Evolutionary conservation across 2,797 vertebrate species (phyloP), one percentile per base, ranked within the genome.

Genomic region (Netta rufina): DNA sequence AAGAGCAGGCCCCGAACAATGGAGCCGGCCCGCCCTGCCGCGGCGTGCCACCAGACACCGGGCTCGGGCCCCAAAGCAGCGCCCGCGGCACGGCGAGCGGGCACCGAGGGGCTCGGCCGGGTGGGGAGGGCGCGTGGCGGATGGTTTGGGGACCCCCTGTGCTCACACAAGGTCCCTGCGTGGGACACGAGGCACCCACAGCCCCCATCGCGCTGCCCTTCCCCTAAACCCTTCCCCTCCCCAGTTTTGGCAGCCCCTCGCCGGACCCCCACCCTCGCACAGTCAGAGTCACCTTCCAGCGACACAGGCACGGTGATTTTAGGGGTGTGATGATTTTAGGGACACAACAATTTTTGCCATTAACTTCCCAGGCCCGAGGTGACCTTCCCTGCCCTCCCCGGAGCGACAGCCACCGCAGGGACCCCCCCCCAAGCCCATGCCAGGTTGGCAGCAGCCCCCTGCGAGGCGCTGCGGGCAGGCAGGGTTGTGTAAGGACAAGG

Each of bases 401-500:
- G 47, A 39, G 6, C 33, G 47, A 84, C 38, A 78, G 66, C 56
- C 28, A 19, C 69, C 15, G 28, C 28, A 14, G 21, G 32, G 62
- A 43, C 60, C 17, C 62, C 61, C 62, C 61, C 39, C 36, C n/a
- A n/a, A 30, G 13, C 30, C 54, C 4, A 2, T 19, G 54, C 54
- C 18, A 11, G 30, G 30, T 11, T 18, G 30, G 54, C 28, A 30
- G 54, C 54, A 56, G 54, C 54, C 54, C 54, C 54, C 54, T 11
- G 54, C 11, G 30, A 32, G 54, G 54, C 54, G 30, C 14, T 5
- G 45, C 14, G 5, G 19, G 11, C 30, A 8, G 47, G 47, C 47
- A 49, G 56, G 95, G 93, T 91, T 81, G 84, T 6, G 32, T 61
- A 49, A 96, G 92, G 95, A 94, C 95, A 70, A 16, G 36, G 73